phyloP scores from a whole-genome alignment of 23 tunicate genomes.

The Trididemnum nubilum region DNA sequence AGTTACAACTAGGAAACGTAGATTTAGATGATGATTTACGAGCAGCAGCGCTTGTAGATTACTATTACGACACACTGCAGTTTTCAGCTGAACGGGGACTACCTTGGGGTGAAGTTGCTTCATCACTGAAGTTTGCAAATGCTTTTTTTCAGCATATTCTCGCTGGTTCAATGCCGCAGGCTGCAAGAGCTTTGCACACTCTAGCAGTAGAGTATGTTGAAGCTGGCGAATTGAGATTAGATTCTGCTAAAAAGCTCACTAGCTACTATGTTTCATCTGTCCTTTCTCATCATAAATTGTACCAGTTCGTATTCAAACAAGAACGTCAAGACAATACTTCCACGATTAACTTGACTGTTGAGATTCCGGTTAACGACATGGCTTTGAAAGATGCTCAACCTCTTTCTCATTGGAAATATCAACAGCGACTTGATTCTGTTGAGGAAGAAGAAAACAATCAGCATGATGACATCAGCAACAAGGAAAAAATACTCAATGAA shows the following conservation, averaged over 20 bases:
- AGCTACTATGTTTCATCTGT: slow-evolving; percentile 42
- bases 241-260: slow-evolving; percentile 45
- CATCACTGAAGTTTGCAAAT: slow-evolving; percentile 45
- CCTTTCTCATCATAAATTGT: slow-evolving; percentile 60
- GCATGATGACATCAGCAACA: background rate
- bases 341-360: slow-evolving; percentile 39
- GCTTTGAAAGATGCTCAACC: slow-evolving; percentile 54
- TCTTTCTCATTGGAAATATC: slow-evolving; percentile 52
- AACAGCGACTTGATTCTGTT: slow-evolving; percentile 9
- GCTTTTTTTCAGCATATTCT: slow-evolving; percentile 42
- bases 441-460: slow-evolving; percentile 34
- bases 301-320: slow-evolving; percentile 67
- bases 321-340: slow-evolving; percentile 40
- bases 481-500: background rate
- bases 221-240: slow-evolving; percentile 29
- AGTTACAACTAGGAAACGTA: slow-evolving; percentile 26
- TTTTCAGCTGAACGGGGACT: slow-evolving; percentile 70
- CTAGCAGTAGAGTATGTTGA: slow-evolving; percentile 33
- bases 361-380: slow-evolving; percentile 34
- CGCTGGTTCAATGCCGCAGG: slow-evolving; percentile 14
- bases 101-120: slow-evolving; percentile 70
- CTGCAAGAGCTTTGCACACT: slow-evolving; percentile 35
- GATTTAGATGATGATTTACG: slow-evolving; percentile 70
- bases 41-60: slow-evolving; percentile 66
- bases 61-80: slow-evolving; percentile 62